These are phyloP conservation scores for Andrena dorsata DNA, from an alignment of 2,888 invertebrate species.

Conservation along the genomic window DNA sequence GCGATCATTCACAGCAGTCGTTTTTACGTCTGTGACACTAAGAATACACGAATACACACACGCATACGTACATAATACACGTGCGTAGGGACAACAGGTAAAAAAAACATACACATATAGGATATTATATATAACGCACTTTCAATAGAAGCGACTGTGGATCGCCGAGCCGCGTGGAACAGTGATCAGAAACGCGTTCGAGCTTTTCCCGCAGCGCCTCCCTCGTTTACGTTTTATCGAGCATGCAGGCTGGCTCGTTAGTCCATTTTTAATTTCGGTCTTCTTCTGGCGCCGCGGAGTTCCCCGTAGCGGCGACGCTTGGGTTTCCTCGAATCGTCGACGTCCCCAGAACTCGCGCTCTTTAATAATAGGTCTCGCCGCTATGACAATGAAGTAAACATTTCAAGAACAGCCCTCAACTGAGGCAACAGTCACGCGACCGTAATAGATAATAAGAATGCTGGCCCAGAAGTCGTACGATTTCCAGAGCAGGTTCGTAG, in stretches of 20 bases:
- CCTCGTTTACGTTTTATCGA: conserved; percentile 49
- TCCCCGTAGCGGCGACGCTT: neutral
- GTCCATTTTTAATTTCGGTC: conserved; percentile 55
- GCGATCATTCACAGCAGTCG: conserved; percentile 36
- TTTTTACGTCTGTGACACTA: conserved; percentile 18
- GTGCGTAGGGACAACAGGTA: conserved; percentile 25
- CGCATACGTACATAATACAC: neutral
- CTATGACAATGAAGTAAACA: too few relatives aligned
- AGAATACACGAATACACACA: conserved; percentile 16
- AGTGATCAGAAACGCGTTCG: conserved; percentile 50
- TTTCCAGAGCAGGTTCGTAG: too few relatives aligned
- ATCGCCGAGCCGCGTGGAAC: conserved; percentile 44
- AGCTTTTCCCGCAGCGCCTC: conserved; percentile 43
- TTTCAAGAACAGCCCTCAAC: too few relatives aligned
- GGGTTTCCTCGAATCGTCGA: neutral
- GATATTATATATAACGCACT: conserved; percentile 41
- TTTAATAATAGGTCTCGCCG: too few relatives aligned
- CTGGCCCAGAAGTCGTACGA: too few relatives aligned
- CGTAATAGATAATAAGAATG: too few relatives aligned
- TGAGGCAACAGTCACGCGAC: too few relatives aligned
- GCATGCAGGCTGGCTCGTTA: conserved; percentile 48
- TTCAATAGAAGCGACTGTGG: conserved; percentile 60
- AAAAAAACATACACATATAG: conserved; percentile 8
- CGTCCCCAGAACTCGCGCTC: too few relatives aligned
- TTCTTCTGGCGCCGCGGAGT: conserved; percentile 4